phyloP scores from a whole-genome alignment of 2,888 invertebrate species.

The Pimpla rufipes region DNA sequence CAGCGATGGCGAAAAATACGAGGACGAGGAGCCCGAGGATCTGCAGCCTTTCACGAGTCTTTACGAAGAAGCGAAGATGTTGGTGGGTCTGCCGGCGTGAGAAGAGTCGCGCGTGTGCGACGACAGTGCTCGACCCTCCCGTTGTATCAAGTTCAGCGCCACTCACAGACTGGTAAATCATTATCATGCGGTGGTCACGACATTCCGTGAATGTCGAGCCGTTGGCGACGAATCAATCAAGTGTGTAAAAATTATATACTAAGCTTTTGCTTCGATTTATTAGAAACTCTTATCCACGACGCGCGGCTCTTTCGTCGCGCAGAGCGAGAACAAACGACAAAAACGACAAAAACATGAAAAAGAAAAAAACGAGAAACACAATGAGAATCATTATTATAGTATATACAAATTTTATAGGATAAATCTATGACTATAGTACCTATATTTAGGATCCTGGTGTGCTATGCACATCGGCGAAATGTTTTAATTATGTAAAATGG shows the following conservation, averaged over 20 bases:
- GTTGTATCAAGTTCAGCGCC: conserved; percentile 48
- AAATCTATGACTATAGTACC: conserved; percentile 32
- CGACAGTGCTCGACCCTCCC: conserved; percentile 20
- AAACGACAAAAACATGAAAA: background rate
- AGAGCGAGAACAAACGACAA: background rate
- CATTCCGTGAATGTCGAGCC: conserved; percentile 64
- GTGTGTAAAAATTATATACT: conserved; percentile 52
- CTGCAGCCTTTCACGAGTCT: conserved; percentile 85
- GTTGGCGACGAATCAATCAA: conserved; percentile 49
- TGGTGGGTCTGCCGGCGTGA: conserved; percentile 85
- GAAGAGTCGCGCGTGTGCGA: conserved; percentile 4
- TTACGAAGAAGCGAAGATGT: conserved; percentile 87
- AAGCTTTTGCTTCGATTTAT: conserved; percentile 53
- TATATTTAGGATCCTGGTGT: conserved; percentile 57
- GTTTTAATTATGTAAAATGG: conserved; percentile 55
- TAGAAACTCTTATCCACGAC: conserved; percentile 47
- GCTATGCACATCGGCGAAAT: conserved; percentile 54
- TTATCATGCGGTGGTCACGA: conserved; percentile 39
- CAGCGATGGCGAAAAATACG: conserved; percentile 77
- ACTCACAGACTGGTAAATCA: conserved; percentile 24
- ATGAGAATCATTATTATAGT: conserved; percentile 47
- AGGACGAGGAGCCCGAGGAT: conserved; percentile 81
- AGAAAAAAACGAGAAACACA: conserved; percentile 15
- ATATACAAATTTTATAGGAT: conserved; percentile 62
- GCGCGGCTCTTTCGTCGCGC: conserved; percentile 26